Conservation (phyloP, 2,888 invertebrate genomes). For the Agrochola lychnidis region DNA sequence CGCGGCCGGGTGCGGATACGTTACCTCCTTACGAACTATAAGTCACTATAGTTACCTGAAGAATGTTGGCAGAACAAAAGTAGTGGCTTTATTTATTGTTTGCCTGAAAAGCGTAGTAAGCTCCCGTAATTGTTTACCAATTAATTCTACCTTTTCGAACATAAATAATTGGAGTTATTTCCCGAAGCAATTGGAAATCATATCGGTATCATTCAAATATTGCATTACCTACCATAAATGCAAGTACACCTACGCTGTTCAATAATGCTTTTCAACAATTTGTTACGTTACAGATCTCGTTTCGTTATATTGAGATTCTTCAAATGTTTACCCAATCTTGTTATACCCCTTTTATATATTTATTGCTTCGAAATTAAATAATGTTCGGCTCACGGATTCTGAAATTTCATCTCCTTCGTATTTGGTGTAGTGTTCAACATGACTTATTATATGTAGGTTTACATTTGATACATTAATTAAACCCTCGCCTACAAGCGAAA, state of each 20-base stretch:
- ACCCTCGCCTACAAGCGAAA: not conserved
- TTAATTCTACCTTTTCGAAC: not conserved
- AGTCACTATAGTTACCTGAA: slow-evolving; percentile 34
- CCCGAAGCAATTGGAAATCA: too few relatives aligned
- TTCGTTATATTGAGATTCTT: slow-evolving; percentile 42
- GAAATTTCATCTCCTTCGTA: slow-evolving; percentile 28
- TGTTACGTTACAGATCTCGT: slow-evolving; percentile 7
- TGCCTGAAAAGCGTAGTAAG: not conserved
- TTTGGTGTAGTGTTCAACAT: slow-evolving; percentile 25
- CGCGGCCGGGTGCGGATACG: slow-evolving; percentile 47
- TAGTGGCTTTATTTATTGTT: slow-evolving; percentile 7
- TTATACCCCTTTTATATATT: slow-evolving; percentile 32
- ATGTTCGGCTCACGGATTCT: slow-evolving; percentile 11
- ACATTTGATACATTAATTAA: slow-evolving; percentile 26
- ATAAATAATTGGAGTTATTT: slow-evolving; percentile 2
- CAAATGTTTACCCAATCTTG: slow-evolving; percentile 40
- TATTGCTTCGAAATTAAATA: slow-evolving; percentile 45
- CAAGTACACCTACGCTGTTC: not conserved
- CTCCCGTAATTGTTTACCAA: not conserved
- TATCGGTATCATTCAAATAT: not conserved
- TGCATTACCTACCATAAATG: not conserved
- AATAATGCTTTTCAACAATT: slow-evolving; percentile 1
- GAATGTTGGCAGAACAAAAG: slow-evolving; percentile 19
- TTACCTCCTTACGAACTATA: slow-evolving; percentile 55
- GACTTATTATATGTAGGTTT: not conserved